Base-by-base conservation (phyloP, 1,140 invertebrate genomes). In the Apis laboriosa region DNA sequence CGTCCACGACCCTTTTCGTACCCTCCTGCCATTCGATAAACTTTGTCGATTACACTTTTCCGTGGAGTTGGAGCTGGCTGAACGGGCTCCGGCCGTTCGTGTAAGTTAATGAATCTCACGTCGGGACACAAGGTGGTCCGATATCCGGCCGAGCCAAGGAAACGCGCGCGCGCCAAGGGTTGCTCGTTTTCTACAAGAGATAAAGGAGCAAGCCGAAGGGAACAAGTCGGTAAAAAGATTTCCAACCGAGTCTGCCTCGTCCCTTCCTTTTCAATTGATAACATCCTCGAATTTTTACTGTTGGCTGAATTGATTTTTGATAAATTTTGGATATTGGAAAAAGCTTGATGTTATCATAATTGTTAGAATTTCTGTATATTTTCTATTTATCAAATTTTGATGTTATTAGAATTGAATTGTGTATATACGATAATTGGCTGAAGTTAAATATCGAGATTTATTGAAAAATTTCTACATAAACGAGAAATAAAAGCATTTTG, bases 41-140 rank as follows among this genome's bases (percentile, higher is more conserved):
- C 90, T 92, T 92, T 92, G 91, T 92, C 90, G 91, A 92, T 92
- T 92, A 91, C 91, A 90, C 91, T 92, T 92, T 92, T 90, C 87
- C 89, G 87, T 86, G 68, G 83, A 86, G 87, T 87, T 84, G 63
- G 66, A 72, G 70, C 80, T 67, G 73, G 58, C 86, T 73, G 77
- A 86, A 79, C 81, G 75, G 74, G 85, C 77, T 68, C 77, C 81
- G 79, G 76, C 77, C 34, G 73, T 61, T 74, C 84, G 90, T 90
- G 89, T 86, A 90, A 88, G 89, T 90, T 91, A 91, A 91, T 91
- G 90, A 91, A 90, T 92, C 88, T 88, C 90, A 84, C 86, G 84
- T 87, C 74, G 79, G 77, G 84, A 75, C 80, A 80, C 82, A 80
- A 85, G 86, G 83, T 72, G 80, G 56, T 34, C 83, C 77, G 73